Evolutionary conservation across 2,113 vertebrate species (phyloP), one percentile per base, ranked within the genome.

Genomic region (Dasyprocta punctata): DNA sequence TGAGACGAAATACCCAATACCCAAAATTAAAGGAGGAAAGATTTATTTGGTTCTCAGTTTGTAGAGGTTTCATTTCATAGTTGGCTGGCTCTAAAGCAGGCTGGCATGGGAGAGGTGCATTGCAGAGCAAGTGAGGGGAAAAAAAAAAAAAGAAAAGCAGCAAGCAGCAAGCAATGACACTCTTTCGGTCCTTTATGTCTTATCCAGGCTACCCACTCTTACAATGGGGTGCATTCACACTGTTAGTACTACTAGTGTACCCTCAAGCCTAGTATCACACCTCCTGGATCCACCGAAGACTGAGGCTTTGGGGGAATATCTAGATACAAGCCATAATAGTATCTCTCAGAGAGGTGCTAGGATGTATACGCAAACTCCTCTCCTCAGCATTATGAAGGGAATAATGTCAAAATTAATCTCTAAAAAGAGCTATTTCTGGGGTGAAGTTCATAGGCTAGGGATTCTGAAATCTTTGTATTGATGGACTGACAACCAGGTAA

Each of bases 351-450:
- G n/a, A 90, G 10, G 19, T 26, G 11, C 47, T 8, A 33, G n/a
- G 7, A 24, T 85, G 44, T 33, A 8, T 13, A 38, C 28, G 36
- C 3, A 17, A 14, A 7, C 8, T 0, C 16, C 11, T 10, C 12
- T 36, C 5, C n/a, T 7, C 44, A 7, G 8, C 58, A 71, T 11
- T 47, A 26, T 81, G 28, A 80, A 12, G 75, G 44, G 44, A 77
- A 65, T 26, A 19, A 12, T 56, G 38, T 61, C 17, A 80, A 87
- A 61, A 71, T 77, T 77, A 63, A 69, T 58, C 17, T 41, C 47
- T 54, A 75, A 52, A 52, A 58, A 56, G 84, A 89, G 38, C 7
- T 1, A 30, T 33, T 81, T 93, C 54, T 89, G 61, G 47, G 61
- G 10, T 91, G 41, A 87, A 69, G 30, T 63, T 63, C 36, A 85